phyloP scores from a whole-genome alignment of 2,888 invertebrate genomes.

The Tribolium freemani region DNA sequence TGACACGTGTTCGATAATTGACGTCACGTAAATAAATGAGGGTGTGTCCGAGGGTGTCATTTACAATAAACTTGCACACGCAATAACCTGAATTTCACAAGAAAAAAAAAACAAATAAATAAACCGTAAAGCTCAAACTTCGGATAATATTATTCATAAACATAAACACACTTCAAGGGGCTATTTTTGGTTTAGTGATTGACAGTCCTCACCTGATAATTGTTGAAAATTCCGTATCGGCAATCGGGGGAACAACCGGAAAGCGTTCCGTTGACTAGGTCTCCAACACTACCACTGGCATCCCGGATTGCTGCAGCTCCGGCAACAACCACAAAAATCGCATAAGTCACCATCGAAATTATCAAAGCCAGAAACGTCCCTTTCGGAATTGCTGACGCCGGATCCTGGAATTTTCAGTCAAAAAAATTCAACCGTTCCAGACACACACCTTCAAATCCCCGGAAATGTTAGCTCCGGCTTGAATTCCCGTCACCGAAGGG shows the following conservation, averaged over 20 bases:
- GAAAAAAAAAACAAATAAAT: slow-evolving; percentile 1
- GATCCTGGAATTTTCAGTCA: slow-evolving; percentile 74
- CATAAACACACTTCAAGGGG: slow-evolving; percentile 22
- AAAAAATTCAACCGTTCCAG: not conserved
- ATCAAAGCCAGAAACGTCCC: slow-evolving; percentile 90
- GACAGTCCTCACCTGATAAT: slow-evolving; percentile 78
- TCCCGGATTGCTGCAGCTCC: slow-evolving; percentile 85
- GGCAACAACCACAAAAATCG: slow-evolving; percentile 84
- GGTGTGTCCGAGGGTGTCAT: slow-evolving; percentile 12
- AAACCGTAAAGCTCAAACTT: slow-evolving; percentile 1
- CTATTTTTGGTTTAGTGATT: slow-evolving; percentile 8
- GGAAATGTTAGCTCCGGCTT: slow-evolving; percentile 98
- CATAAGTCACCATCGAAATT: slow-evolving; percentile 91
- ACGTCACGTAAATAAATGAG: slow-evolving; percentile 38
- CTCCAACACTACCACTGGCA: slow-evolving; percentile 80
- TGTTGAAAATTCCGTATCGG: slow-evolving; percentile 85
- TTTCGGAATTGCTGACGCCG: slow-evolving; percentile 91
- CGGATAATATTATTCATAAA: slow-evolving; percentile 8
- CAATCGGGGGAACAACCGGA: slow-evolving; percentile 74
- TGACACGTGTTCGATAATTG: slow-evolving; percentile 30
- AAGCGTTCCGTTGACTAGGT: slow-evolving; percentile 75
- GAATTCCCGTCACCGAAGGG: slow-evolving; percentile 98
- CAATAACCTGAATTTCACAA: not conserved
- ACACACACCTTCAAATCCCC: slow-evolving; percentile 87
- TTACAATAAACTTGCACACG: slow-evolving; percentile 11